Evolutionary conservation across 2,888 invertebrate species (phyloP), one percentile per base, ranked within the genome.

Genomic region (Agrotis ipsilon): DNA sequence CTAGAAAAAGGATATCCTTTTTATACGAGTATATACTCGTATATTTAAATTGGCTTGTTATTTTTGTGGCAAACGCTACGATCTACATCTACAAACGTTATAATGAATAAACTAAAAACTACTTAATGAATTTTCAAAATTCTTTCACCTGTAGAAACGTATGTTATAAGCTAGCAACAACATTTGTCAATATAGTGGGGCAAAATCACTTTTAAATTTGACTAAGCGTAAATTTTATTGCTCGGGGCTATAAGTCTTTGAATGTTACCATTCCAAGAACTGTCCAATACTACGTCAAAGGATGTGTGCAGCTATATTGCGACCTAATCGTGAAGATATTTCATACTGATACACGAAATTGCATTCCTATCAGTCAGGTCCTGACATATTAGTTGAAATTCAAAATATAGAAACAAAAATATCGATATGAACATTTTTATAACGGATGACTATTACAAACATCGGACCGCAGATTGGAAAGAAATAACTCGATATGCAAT

Each of bases 381-480:
- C 21, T 52, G 21, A 46, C 19, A 24, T 14, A 13, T 11, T 3
- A 13, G n/a, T 14, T n/a, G 49, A 58, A 69, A 1, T 21, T 58
- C 21, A n/a, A 51, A 70, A 45, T 3, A 19, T 3, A 19, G 14
- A 14, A 58, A 43, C 13, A 52, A 72, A 52, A 54, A 46, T 24
- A 32, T 6, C 13, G 9, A 9, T n/a, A 7, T 13, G 27, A 55
- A 73, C 55, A 64, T 74, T 73, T 46, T 24, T 64, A 13, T 13
- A 49, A 19, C 54, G n/a, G 43, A 48, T 48, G 9, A 16, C n/a
- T 21, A 24, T 62, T 54, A 43, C 19, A 21, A 48, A 55, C 48
- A 45, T 55, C 21, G 18, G 11, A 43, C 65, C 54, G 43, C 64
- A 55, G 65, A 64, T 48, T 64, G 6, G 27, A 64, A 49, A 72